These are phyloP conservation scores for Nothobranchius furzeri DNA, from an alignment of 2,113 vertebrate genomes.

Conservation along the genomic window DNA sequence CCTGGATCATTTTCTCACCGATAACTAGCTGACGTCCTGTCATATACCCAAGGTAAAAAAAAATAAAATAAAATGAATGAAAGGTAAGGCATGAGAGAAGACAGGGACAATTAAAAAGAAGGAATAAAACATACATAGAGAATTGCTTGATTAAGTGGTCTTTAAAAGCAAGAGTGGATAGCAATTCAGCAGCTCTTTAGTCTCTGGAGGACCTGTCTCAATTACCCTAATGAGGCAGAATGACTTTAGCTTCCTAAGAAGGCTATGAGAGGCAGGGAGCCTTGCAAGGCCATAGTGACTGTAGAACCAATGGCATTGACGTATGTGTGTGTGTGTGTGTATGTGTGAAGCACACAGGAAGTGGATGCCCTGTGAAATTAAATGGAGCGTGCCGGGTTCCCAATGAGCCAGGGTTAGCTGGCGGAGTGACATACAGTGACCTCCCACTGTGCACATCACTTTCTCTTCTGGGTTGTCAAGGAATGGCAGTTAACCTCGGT, in stretches of 20 bases:
- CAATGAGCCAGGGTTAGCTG: slow-evolving; percentile 68
- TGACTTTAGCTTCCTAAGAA: slow-evolving; percentile 57
- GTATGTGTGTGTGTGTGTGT: slow-evolving; percentile 3
- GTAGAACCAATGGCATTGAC: slow-evolving; percentile 6
- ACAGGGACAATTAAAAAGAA: slow-evolving; percentile 34
- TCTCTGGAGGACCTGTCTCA: slow-evolving; percentile 73
- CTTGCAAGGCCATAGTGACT: slow-evolving; percentile 40
- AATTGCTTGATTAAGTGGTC: slow-evolving; percentile 68
- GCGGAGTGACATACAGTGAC: slow-evolving; percentile 58
- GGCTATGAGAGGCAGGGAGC: slow-evolving; percentile 38
- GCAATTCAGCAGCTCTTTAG: slow-evolving; percentile 70
- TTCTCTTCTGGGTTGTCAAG: slow-evolving; percentile 63
- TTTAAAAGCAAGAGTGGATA: slow-evolving; percentile 67
- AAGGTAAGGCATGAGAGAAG: slow-evolving; percentile 40
- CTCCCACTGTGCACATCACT: slow-evolving; percentile 61
- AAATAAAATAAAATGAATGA: slow-evolving; percentile 20
- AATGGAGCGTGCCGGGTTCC: slow-evolving; percentile 66
- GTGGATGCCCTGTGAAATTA: slow-evolving; percentile 62
- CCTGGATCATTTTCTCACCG: slow-evolving; percentile 38
- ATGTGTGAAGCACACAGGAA: slow-evolving; percentile 14
- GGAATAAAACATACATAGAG: slow-evolving; percentile 55
- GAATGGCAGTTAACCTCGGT: slow-evolving; percentile 63
- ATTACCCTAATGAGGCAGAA: slow-evolving; percentile 77
- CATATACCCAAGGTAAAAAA: slow-evolving; percentile 2
- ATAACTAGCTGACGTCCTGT: slow-evolving; percentile 54